Evolutionary conservation across 37 sponge, comb jelly and placozoan genomes (phyloP), one percentile per base, ranked within the genome.

Genomic region (Petrosia ficiformis): DNA sequence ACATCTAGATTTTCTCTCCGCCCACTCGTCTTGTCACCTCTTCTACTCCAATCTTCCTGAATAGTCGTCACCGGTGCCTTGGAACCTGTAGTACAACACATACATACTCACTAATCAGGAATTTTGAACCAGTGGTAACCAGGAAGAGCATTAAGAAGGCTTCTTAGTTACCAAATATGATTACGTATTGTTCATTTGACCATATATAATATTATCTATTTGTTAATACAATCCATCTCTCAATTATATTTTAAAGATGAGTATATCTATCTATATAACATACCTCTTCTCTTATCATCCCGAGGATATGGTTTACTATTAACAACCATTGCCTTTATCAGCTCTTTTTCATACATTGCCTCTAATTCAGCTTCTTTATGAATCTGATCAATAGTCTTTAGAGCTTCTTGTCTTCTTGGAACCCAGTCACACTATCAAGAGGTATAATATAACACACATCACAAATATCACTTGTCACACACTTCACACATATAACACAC

Each of bases 351-450:
- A 37, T 59, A 28, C 36, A 41, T 65, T 42, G 75, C 74, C 54
- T 82, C 88, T 2, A 39, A 24, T 41, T 77, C 26, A 30, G 83
- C 88, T 54, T 87, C 88, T n/a, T 39, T 69, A 54, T 76, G 77
- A 32, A 76, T 76, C 79, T 87, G 78, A 5, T 61, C 63, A 6
- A 61, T 61, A 5, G 63, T 61, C 28, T 61, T 61, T n/a, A 61
- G 63, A 61, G 63, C 6, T 29, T 61, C 63, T 29, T 61, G 63
- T 26, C 63, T 24, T 5, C 77, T n/a, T 19, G 77, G 33, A 32
- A 65, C 34, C 77, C 77, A 76, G 5, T 76, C 61, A 65, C 70
- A 21, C 77, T 76, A 39, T 25, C 14, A 48, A 73, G 43, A 64
- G 19, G 19, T 64, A 31, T 24, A 26, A 64, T 48, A 48, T 19